These are phyloP conservation scores for Orthosia gothica DNA, from an alignment of 2,888 invertebrate species.

Conservation along the genomic window DNA sequence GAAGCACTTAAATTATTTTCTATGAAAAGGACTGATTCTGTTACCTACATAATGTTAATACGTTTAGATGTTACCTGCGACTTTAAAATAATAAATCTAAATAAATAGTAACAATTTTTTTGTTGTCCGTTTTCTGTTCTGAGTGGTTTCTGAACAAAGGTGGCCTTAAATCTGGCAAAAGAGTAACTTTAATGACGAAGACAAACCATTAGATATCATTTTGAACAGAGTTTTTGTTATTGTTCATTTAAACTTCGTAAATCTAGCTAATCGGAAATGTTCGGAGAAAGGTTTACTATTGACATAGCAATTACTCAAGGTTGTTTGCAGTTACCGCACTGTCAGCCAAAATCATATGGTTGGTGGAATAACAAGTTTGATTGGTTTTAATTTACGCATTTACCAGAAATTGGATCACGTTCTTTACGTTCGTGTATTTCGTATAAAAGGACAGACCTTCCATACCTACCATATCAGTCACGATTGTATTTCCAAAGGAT, in stretches of 20 bases:
- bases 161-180: not conserved
- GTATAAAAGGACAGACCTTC: slow-evolving; percentile 43
- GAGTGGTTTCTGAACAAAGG: not conserved
- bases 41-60: not conserved
- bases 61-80: not conserved
- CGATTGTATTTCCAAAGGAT: slow-evolving; percentile 8
- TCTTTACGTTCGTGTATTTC: not conserved
- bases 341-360: not conserved
- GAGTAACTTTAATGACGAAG: not conserved
- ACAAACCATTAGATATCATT: too few relatives aligned
- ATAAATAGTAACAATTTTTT: not conserved
- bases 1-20: not conserved
- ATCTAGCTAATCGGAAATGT: not conserved
- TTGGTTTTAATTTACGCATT: slow-evolving; percentile 33
- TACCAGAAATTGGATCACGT: slow-evolving; percentile 9
- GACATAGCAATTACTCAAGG: slow-evolving; percentile 13
- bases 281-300: slow-evolving; percentile 14
- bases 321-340: slow-evolving; percentile 12
- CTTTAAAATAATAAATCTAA: slow-evolving; percentile 5
- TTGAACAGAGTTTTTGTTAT: too few relatives aligned
- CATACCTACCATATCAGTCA: slow-evolving; percentile 24
- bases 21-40: slow-evolving; percentile 5
- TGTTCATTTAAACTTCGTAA: too few relatives aligned
- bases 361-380: slow-evolving; percentile 24
- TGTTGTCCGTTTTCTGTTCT: not conserved